Evolutionary conservation across 1,140 invertebrate species (phyloP).

Genomic region (Microvelia longipes): DNA sequence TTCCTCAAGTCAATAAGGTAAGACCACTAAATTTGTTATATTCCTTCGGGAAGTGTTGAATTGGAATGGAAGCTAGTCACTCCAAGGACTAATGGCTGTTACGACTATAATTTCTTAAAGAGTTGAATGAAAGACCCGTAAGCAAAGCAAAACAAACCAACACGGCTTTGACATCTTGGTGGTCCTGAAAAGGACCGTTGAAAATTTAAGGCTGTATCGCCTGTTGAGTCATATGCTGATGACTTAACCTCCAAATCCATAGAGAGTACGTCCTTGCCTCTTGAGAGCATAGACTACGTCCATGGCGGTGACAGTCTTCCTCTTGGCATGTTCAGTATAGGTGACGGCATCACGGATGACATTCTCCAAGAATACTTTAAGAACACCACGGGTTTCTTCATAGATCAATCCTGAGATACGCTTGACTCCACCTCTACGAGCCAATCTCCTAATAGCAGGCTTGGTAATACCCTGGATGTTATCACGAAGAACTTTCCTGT

Average conservation of each 20-base stretch:
- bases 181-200: slow-evolving; percentile 28
- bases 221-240: slow-evolving; percentile 30
- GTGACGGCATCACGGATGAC: slow-evolving; percentile 68
- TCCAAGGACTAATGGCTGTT: too few species aligned
- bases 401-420: slow-evolving; percentile 45
- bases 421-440: slow-evolving; percentile 59
- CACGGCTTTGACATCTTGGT: too few species aligned
- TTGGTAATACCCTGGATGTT: slow-evolving; percentile 62
- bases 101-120: too few species aligned
- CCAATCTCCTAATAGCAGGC: slow-evolving; percentile 40
- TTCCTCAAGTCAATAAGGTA: too few species aligned
- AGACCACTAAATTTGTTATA: too few species aligned
- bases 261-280: slow-evolving; percentile 55
- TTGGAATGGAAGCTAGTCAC: too few species aligned
- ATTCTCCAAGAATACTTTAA: slow-evolving; percentile 70
- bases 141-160: too few species aligned
- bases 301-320: slow-evolving; percentile 73
- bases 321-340: slow-evolving; percentile 68
- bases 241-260: slow-evolving; percentile 45
- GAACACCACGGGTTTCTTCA: slow-evolving; percentile 38
- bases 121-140: too few species aligned
- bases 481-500: slow-evolving; percentile 49
- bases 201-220: slow-evolving; percentile 12
- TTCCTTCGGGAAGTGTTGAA: too few species aligned
- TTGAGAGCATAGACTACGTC: slow-evolving; percentile 76